These are phyloP conservation scores for Tauraco hartlaubi DNA, from an alignment of 2,797 vertebrate genomes.

Conservation along the genomic window DNA sequence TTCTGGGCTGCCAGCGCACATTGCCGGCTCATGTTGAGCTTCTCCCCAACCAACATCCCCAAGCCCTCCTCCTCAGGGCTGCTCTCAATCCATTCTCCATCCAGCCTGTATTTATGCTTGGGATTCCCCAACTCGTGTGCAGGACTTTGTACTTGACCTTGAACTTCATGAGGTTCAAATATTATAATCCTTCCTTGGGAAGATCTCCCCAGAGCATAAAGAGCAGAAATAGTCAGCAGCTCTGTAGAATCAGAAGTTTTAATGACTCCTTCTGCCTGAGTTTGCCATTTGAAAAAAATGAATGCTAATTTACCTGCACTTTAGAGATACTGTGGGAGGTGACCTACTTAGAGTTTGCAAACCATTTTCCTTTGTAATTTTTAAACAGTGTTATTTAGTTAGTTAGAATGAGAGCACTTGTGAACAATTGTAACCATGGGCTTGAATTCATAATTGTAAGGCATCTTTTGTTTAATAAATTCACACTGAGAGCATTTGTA, in stretches of 20 bases:
- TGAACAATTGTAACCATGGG: neutral
- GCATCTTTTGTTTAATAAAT: neutral
- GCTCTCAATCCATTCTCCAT: too few species aligned
- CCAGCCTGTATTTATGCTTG: too few species aligned
- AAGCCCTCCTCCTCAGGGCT: too few species aligned
- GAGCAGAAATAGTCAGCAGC: neutral
- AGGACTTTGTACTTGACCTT: too few species aligned
- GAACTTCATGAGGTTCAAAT: too few species aligned
- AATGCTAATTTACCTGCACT: neutral
- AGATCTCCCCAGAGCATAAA: neutral
- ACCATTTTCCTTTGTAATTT: neutral
- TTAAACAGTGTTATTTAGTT: neutral
- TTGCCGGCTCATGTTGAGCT: too few species aligned
- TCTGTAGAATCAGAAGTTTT: neutral
- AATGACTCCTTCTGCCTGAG: neutral
- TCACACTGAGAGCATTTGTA: neutral
- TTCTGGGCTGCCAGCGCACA: too few species aligned
- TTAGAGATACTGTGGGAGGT: neutral
- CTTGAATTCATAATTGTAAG: neutral
- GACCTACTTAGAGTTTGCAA: neutral
- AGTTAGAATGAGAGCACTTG: neutral
- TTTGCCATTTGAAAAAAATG: neutral
- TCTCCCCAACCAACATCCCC: too few species aligned
- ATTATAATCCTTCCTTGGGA: neutral
- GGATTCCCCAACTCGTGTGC: too few species aligned